Evolutionary conservation across 2,888 invertebrate genomes (phyloP).

Genomic region (Acrobasis consociella): DNA sequence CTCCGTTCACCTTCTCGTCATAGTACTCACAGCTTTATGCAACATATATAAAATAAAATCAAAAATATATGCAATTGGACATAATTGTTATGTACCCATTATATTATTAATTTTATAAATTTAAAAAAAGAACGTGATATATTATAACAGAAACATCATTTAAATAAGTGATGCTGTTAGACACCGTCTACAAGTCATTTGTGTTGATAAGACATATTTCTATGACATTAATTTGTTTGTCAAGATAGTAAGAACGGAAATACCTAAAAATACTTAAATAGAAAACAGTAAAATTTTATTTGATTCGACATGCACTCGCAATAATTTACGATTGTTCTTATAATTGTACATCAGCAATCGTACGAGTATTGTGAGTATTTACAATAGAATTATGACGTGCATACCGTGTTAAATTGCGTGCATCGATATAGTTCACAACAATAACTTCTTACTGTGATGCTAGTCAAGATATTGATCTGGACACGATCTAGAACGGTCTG

Average conservation of each 20-base stretch:
- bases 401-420: conserved; percentile 5
- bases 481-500: not conserved
- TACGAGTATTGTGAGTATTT: conserved; percentile 10
- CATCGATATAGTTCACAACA: conserved; percentile 4
- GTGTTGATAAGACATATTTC: too few relatives aligned
- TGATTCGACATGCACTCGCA: conserved; percentile 2
- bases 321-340: not conserved
- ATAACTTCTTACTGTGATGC: not conserved
- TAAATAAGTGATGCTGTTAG: too few relatives aligned
- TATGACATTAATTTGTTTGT: too few relatives aligned
- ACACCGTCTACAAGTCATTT: too few relatives aligned
- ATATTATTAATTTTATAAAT: too few relatives aligned
- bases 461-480: too few relatives aligned
- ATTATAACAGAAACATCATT: too few relatives aligned
- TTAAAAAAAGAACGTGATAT: too few relatives aligned
- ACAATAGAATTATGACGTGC: conserved; percentile 9
- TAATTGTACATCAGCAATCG: not conserved
- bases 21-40: not conserved
- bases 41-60: not conserved
- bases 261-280: too few relatives aligned
- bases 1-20: not conserved
- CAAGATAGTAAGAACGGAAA: too few relatives aligned
- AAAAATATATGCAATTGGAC: too few relatives aligned
- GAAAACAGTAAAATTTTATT: conserved; percentile 1
- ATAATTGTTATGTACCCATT: too few relatives aligned